phyloP scores from a whole-genome alignment of 2,113 vertebrate species.

The Dasypus novemcinctus region DNA sequence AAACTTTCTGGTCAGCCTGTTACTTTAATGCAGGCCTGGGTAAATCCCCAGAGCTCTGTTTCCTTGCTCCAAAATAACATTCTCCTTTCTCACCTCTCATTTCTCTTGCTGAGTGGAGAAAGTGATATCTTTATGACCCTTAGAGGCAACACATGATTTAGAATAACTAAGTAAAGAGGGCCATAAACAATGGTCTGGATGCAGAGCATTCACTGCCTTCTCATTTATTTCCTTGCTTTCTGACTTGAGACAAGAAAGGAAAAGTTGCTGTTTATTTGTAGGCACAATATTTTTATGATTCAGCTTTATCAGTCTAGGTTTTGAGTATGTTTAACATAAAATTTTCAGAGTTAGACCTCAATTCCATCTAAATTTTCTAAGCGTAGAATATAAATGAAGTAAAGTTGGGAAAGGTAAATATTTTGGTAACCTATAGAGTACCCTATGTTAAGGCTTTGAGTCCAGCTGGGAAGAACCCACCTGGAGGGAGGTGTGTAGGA shows the following conservation, averaged over 20 bases:
- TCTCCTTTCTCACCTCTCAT: slow-evolving; percentile 62
- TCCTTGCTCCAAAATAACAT: slow-evolving; percentile 58
- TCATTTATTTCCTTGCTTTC: slow-evolving; percentile 74
- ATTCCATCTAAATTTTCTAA: slow-evolving; percentile 50
- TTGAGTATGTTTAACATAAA: slow-evolving; percentile 67
- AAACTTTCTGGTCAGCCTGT: slow-evolving; percentile 30
- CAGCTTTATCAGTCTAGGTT: slow-evolving; percentile 60
- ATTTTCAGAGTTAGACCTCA: slow-evolving; percentile 56
- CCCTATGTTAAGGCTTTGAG: background rate
- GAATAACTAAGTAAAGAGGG: slow-evolving; percentile 67
- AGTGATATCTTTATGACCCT: slow-evolving; percentile 72
- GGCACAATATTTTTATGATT: slow-evolving; percentile 69
- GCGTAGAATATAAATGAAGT: slow-evolving; percentile 43
- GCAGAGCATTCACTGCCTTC: slow-evolving; percentile 22
- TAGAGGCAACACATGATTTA: slow-evolving; percentile 68
- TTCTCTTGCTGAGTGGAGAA: slow-evolving; percentile 59
- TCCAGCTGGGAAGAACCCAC: background rate
- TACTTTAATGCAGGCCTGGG: background rate
- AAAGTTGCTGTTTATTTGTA: slow-evolving; percentile 68
- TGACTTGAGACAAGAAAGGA: slow-evolving; percentile 58
- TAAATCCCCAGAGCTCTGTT: slow-evolving; percentile 61
- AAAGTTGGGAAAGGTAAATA: slow-evolving; percentile 34
- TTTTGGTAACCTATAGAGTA: background rate
- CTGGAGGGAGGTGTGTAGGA: background rate
- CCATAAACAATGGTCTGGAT: slow-evolving; percentile 65